Evolutionary conservation across 2,113 vertebrate species (phyloP).

Genomic region (Heterocephalus glaber): DNA sequence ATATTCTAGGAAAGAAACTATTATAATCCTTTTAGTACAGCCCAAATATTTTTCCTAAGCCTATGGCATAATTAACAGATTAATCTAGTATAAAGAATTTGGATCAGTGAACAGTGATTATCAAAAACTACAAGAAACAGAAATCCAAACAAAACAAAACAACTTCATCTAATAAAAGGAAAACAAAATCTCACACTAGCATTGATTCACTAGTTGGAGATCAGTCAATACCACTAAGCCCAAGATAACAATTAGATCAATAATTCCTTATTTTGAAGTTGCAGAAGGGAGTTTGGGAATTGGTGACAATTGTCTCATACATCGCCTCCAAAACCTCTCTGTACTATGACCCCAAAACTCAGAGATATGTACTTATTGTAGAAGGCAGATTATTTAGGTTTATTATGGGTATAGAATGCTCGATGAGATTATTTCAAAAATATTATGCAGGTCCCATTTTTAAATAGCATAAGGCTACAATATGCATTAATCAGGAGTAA

Average conservation of each 20-base stretch:
- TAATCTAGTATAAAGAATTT: neutral
- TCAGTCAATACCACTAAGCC: neutral
- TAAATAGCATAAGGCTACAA: neutral
- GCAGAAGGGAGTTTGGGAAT: neutral
- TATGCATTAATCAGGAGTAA: neutral
- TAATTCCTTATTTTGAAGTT: neutral
- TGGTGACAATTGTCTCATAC: neutral
- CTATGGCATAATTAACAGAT: neutral
- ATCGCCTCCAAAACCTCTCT: neutral
- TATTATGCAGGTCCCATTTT: neutral
- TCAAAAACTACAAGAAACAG: neutral
- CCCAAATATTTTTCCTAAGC: neutral
- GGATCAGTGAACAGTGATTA: neutral
- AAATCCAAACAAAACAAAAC: neutral
- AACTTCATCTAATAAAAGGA: neutral
- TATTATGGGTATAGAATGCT: neutral
- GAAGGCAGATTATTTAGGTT: neutral
- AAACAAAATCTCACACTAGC: neutral
- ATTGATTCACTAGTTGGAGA: neutral
- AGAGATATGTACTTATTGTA: neutral
- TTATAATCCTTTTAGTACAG: neutral
- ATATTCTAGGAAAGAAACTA: neutral
- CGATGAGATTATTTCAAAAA: neutral
- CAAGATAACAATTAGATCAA: neutral
- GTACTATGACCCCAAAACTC: neutral